Conservation (phyloP, 2,888 invertebrate genomes). For the Phania funesta region DNA sequence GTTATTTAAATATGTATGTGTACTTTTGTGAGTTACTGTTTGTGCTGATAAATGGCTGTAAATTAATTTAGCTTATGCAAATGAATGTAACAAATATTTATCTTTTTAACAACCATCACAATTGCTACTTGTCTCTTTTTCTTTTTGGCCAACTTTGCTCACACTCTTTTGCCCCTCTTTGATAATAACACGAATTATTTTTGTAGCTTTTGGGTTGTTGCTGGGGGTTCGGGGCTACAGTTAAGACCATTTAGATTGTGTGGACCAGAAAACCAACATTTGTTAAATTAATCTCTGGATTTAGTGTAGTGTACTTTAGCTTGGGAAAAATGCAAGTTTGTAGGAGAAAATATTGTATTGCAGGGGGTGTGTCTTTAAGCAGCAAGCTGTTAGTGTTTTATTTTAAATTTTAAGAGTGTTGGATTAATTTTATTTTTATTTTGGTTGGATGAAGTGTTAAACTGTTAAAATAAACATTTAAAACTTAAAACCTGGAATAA, state of each 20-base stretch:
- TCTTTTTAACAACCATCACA: slow-evolving; percentile 61
- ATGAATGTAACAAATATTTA: slow-evolving; percentile 66
- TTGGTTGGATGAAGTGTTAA: slow-evolving; percentile 21
- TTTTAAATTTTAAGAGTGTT: slow-evolving; percentile 33
- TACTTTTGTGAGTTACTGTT: neutral
- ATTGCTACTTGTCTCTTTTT: slow-evolving; percentile 44
- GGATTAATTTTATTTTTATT: neutral
- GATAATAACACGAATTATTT: slow-evolving; percentile 24
- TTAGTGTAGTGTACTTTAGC: slow-evolving; percentile 11
- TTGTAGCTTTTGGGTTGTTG: slow-evolving; percentile 8
- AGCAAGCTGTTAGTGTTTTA: slow-evolving; percentile 42
- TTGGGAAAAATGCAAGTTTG: neutral
- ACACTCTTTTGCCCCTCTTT: neutral
- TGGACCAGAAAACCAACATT: slow-evolving; percentile 38
- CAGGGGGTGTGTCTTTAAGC: neutral
- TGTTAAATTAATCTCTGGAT: slow-evolving; percentile 50
- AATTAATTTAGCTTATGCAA: slow-evolving; percentile 69
- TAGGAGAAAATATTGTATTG: too few species aligned
- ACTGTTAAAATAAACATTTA: slow-evolving; percentile 21
- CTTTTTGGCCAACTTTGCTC: neutral
- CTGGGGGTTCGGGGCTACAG: neutral
- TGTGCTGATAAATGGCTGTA: slow-evolving; percentile 64
- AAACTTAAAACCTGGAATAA: neutral
- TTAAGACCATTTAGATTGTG: slow-evolving; percentile 23
- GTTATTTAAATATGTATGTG: neutral